These are phyloP conservation scores for Coleophora deauratella DNA, from an alignment of 2,888 invertebrate genomes.

Conservation along the genomic window DNA sequence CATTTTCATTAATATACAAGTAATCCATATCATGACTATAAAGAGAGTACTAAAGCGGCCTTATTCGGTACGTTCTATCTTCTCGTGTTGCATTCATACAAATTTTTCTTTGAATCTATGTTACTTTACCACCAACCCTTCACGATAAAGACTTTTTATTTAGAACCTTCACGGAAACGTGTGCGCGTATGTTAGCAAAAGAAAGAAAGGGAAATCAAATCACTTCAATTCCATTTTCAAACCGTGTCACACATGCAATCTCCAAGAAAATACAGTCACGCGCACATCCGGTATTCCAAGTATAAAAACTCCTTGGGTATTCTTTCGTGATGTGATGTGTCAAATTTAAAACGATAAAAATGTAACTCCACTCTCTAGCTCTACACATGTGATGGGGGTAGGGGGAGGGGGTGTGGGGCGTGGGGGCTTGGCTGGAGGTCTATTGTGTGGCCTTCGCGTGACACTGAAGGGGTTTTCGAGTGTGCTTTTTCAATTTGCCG, in stretches of 20 bases:
- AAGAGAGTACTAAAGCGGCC: too few relatives aligned
- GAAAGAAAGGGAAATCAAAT: too few relatives aligned
- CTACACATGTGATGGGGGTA: slow-evolving; percentile 17
- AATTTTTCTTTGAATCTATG: too few relatives aligned
- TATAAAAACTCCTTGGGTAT: too few relatives aligned
- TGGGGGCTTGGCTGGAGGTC: slow-evolving; percentile 29
- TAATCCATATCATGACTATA: too few relatives aligned
- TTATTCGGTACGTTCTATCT: too few relatives aligned
- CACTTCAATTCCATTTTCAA: not conserved
- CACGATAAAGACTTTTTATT: too few relatives aligned
- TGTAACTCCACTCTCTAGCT: slow-evolving; percentile 21
- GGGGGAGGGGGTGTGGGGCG: slow-evolving; percentile 18
- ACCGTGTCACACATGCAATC: not conserved
- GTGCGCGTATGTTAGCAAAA: too few relatives aligned
- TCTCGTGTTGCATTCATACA: too few relatives aligned
- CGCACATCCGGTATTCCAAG: slow-evolving; percentile 28
- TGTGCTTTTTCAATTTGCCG: slow-evolving; percentile 68
- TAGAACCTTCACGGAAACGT: too few relatives aligned
- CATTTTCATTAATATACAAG: too few relatives aligned
- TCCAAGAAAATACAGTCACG: slow-evolving; percentile 2
- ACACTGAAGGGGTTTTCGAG: slow-evolving; percentile 70
- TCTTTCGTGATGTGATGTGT: slow-evolving; percentile 29
- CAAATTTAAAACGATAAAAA: slow-evolving; percentile 43
- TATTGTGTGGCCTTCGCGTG: slow-evolving; percentile 57
- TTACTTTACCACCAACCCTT: too few relatives aligned